Base-by-base conservation (phyloP, 2,113 vertebrate species). In the Sinocyclocheilus rhinocerous region DNA sequence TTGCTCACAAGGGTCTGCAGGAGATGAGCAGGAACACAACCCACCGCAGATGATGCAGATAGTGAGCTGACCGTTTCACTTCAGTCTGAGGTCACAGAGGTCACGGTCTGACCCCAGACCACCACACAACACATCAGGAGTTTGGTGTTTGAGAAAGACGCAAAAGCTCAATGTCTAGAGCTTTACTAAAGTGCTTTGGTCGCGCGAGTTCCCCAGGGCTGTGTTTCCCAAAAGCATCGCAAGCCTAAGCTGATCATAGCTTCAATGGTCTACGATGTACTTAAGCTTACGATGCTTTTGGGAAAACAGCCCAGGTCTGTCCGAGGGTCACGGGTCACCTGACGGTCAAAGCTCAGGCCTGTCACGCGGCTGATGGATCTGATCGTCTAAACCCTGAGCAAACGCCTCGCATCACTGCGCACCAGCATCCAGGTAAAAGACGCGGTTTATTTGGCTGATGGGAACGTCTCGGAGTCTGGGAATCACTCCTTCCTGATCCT, bases 391-490 rank as follows among this genome's bases (percentile, higher is more conserved):
- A 85, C 83, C 89, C 89, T 90, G 78, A 36, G 84, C 86, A 89
- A 91, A 90, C 85, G 85, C 50, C 72, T 45, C 15, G 42, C 4
- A 8, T 73, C 72, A 45, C 20, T 45, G 39, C 50, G 13, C 67
- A 18, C 8, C 13, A 0, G 33, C 52, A 48, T 76, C 26, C 70
- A 85, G 83, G 86, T 83, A 89, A 70, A 87, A 85, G 20, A 29
- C 95, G 63, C 91, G 95, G 92, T 97, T 99, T 57, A 98, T 96
- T 88, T 99, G 96, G 87, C 95, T 97, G 79, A 98, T 96, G 73
- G 97, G 92, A 87, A 98, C 87, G 69, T 99, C 98, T 87, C 93
- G 93, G 29, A 99, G 84, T 1, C 95, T 93, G 65, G 96, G 97
- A 75, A 98, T 95, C 69, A 95, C 95, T 11, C 94, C 96, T 52